Evolutionary conservation across 2,113 vertebrate genomes (phyloP).

Genomic region (Actenoides hombroni): DNA sequence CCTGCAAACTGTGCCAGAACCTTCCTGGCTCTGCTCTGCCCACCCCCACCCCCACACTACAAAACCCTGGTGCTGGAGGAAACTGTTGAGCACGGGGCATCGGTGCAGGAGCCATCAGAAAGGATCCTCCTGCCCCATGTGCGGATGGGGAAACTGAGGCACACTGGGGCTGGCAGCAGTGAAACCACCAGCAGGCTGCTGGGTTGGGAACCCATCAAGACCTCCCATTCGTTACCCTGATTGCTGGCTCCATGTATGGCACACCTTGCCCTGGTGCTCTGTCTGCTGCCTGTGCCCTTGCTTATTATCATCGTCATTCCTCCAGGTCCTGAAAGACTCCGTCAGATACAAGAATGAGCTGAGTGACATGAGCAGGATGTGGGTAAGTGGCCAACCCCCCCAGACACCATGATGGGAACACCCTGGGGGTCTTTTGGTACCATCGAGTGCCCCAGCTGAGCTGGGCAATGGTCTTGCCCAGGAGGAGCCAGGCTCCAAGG

Average conservation of each 20-base stretch:
- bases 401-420: rapidly evolving
- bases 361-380: constrained; percentile 98
- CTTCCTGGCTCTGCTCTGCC: neutral
- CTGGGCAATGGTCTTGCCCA: rapidly evolving
- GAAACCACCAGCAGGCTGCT: neutral
- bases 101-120: neutral
- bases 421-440: rapidly evolving
- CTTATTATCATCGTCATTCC: neutral
- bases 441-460: rapidly evolving
- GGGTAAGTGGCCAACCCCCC: constrained; percentile 77
- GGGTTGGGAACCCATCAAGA: neutral
- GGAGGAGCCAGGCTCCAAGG: neutral
- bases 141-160: neutral
- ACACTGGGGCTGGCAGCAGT: neutral
- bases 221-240: neutral
- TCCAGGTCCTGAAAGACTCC: constrained; percentile 95
- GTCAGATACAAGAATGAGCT: constrained; percentile 92
- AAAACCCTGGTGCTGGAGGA: rapidly evolving
- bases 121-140: neutral
- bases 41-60: rapidly evolving
- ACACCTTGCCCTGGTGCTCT: rapidly evolving
- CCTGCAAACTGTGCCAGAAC: neutral
- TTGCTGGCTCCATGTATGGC: neutral
- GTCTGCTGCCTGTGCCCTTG: neutral
- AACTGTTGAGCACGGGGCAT: rapidly evolving